These are phyloP conservation scores for Zelleria hepariella DNA, from an alignment of 2,888 invertebrate species.

Conservation along the genomic window DNA sequence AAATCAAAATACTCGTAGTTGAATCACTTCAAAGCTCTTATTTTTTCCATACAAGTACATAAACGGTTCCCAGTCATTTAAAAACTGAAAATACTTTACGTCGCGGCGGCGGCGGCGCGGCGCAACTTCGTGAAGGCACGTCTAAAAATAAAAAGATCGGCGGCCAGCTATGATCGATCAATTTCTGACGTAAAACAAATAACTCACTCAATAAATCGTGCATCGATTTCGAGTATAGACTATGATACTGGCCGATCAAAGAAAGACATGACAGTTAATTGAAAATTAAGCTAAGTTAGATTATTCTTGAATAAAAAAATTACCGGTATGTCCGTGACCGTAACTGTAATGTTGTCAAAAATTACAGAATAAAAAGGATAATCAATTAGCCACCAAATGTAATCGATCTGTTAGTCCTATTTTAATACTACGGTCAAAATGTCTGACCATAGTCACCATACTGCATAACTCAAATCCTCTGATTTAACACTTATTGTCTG, in stretches of 20 bases:
- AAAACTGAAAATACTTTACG: not conserved
- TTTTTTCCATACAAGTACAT: not conserved
- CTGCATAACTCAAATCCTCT: not conserved
- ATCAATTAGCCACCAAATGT: no score
- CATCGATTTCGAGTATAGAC: conserved; percentile 24
- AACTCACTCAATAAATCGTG: conserved; percentile 49
- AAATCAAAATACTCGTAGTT: no score
- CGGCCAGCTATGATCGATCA: conserved; percentile 58
- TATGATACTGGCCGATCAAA: not conserved
- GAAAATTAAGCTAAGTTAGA: not conserved
- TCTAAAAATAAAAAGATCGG: conserved; percentile 38
- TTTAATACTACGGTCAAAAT: not conserved
- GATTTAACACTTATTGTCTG: not conserved
- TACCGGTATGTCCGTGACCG: no score
- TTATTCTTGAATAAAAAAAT: not conserved
- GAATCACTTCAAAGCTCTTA: no score
- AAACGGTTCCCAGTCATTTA: not conserved
- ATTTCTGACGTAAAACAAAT: conserved; percentile 64
- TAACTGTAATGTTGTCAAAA: no score
- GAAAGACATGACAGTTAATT: not conserved
- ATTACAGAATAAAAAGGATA: no score
- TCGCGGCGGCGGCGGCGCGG: not conserved
- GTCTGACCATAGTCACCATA: no score
- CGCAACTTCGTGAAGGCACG: not conserved
- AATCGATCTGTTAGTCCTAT: no score